Base-by-base conservation (phyloP, 2,797 vertebrate genomes). In the Phrynocephalus vlangalii region DNA sequence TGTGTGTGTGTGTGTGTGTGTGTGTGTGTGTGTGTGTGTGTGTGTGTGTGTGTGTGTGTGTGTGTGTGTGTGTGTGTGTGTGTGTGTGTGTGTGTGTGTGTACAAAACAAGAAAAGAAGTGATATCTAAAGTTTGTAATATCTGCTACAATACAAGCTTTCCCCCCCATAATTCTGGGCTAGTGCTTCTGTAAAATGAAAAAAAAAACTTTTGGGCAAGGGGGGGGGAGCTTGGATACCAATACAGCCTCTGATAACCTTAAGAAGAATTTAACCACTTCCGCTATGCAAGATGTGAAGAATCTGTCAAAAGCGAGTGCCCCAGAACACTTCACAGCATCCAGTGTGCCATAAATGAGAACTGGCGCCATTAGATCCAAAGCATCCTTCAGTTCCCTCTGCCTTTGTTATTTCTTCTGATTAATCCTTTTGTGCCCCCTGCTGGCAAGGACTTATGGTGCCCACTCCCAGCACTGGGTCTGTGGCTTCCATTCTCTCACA, bases 361-460 rank as follows among this genome's bases (percentile, higher is more conserved):
- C 16, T 48, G 67, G 63, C 38, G 24, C 26, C 10, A 13, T 24
- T 18, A 38, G n/a, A n/a, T 18, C 48, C 71, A 15, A 50, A 20
- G 24, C 26, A 18, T 26, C 10, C 48, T 78, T 79, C n/a, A 24
- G 18, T 33, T 79, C 44, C 76, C 77, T 52, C 24, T 50, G 24
- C 48, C 28, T 56, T 83, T 86, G 24, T 22, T 44, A 82, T 33
- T 18, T 38, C 50, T 79, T 73, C 68, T 79, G n/a, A n/a, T 80
- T 56, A n/a, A 71, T 67, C n/a, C 15, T 88, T n/a, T 38, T 75
- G 38, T 56, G 48, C 60, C 87, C 56, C n/a, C 83, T 88, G 78
- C 78, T 85, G 87, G 70, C 44, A 66, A 52, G n/a, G 28, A 66
- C 16, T 68, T n/a, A 20, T 22, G 38, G 52, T 72, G 67, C 18